A percentile compares a stretch with the other conserved stretches of the same genome.
phyloP scores from a whole-genome alignment of 2,797 vertebrate species.

The Apogon talboti region DNA sequence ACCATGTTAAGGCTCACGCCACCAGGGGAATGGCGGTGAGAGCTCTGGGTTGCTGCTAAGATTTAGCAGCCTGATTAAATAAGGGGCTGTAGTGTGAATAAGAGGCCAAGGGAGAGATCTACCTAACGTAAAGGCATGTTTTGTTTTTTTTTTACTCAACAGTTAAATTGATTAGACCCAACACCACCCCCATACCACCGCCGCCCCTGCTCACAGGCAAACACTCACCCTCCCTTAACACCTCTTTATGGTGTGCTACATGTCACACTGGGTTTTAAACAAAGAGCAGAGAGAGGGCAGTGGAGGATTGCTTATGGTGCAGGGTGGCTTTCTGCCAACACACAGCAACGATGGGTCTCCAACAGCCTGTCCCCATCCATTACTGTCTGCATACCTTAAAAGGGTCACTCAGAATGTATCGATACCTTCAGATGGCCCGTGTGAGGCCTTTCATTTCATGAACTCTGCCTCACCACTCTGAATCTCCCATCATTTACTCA shows the following conservation, averaged over 20 bases:
- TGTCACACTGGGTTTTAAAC: conserved; percentile 76
- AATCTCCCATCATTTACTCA: conserved; percentile 20
- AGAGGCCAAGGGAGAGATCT: conserved; percentile 76
- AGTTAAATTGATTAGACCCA: conserved; percentile 70
- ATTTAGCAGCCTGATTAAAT: conserved; percentile 85
- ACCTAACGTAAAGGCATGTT: conserved; percentile 62
- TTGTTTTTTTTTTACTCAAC: conserved; percentile 66
- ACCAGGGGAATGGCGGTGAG: conserved; percentile 73
- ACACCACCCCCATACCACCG: neutral
- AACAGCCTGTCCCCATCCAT: conserved; percentile 62
- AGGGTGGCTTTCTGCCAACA: conserved; percentile 63
- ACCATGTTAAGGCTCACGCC: conserved; percentile 80
- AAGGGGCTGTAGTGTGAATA: conserved; percentile 76
- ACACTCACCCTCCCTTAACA: conserved; percentile 28
- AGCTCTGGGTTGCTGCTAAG: conserved; percentile 64
- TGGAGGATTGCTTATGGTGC: conserved; percentile 69
- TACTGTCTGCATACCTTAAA: conserved; percentile 63
- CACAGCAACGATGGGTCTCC: conserved; percentile 57
- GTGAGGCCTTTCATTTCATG: conserved; percentile 53
- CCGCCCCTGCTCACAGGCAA: neutral
- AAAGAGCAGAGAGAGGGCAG: conserved; percentile 71
- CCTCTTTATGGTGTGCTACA: conserved; percentile 68
- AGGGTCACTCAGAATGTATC: conserved; percentile 67
- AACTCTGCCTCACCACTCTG: conserved; percentile 25
- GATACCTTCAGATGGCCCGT: conserved; percentile 29